phyloP scores from a whole-genome alignment of 2,113 vertebrate species.

The Blennius ocellaris region DNA sequence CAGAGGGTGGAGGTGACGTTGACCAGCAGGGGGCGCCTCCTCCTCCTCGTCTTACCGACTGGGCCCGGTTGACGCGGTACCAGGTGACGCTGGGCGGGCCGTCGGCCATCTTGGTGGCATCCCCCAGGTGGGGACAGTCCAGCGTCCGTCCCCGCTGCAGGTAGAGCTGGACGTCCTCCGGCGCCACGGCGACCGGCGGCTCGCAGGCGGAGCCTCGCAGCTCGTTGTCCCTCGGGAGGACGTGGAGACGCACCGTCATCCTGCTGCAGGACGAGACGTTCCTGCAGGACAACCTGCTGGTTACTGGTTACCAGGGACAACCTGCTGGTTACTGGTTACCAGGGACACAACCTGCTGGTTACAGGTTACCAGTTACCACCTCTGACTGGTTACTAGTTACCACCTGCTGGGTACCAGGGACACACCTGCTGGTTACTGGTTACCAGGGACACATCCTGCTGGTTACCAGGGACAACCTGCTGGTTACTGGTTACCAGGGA shows the following conservation, averaged over 20 bases:
- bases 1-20: no score
- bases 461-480: no score
- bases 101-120: slow-evolving; percentile 81
- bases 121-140: slow-evolving; percentile 87
- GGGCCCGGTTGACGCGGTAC: slow-evolving; percentile 76
- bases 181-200: background rate
- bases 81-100: slow-evolving; percentile 82
- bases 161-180: slow-evolving; percentile 57
- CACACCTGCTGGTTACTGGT: no score
- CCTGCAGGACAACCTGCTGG: slow-evolving; percentile 66
- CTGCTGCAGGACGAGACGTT: slow-evolving; percentile 90
- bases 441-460: no score
- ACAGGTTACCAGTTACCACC: no score
- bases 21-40: no score
- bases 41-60: background rate
- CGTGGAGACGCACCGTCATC: slow-evolving; percentile 87
- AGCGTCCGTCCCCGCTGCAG: slow-evolving; percentile 74
- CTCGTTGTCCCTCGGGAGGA: slow-evolving; percentile 71
- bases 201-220: slow-evolving; percentile 67
- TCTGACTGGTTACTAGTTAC: no score
- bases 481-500: no score
- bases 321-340: no score
- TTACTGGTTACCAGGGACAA: no score
- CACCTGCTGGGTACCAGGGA: no score
- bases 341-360: no score